Evolutionary conservation across 1,140 invertebrate species (phyloP), one percentile per base, ranked within the genome.

Genomic region (Octopus sinensis): DNA sequence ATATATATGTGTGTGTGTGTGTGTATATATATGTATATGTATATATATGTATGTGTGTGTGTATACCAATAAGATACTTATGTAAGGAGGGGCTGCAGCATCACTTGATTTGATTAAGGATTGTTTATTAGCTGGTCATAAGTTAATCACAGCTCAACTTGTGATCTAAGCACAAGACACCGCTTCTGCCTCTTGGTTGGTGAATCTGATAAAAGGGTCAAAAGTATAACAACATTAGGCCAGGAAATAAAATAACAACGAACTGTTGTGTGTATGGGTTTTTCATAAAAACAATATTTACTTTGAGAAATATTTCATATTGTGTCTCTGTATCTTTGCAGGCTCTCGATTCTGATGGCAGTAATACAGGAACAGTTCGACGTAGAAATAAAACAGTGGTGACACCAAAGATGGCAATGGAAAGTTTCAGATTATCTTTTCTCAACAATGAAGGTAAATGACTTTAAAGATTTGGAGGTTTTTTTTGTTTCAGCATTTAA

Each of bases 391-490:
- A 89, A 79, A 89, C 88, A 5, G 86, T 88, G 10, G 87, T 90
- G 4, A 90, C 89, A 9, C 87, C 89, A n/a, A 90, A 87, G 76
- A 88, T 89, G 86, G 88, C 87, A 30, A 88, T 89, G 87, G 88
- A 89, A 68, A 90, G 88, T 81, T 90, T 90, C 82, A 82, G 88
- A 52, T 86, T 86, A 51, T 90, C 88, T 1, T 89, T 90, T 80
- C 85, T 90, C 53, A 88, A 88, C 79, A 83, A 83, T 82, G 86
- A 88, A 75, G 87, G 88, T 88, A 83, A 84, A 83, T 82, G 9
- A 17, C 6, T 73, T 56, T 80, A 43, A 52, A 5, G n/a, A 17
- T 53, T 17, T 77, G 12, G 9, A 10, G 75, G 17, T 23, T 78
- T 7, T 10, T 53, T 79, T 62, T 13, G 23, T 76, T 52, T 52